Percentiles rank a stretch among this genome's conserved stretches.
These are phyloP conservation scores for Morone saxatilis DNA, from an alignment of 2,113 vertebrate genomes.

Conservation along the genomic window DNA sequence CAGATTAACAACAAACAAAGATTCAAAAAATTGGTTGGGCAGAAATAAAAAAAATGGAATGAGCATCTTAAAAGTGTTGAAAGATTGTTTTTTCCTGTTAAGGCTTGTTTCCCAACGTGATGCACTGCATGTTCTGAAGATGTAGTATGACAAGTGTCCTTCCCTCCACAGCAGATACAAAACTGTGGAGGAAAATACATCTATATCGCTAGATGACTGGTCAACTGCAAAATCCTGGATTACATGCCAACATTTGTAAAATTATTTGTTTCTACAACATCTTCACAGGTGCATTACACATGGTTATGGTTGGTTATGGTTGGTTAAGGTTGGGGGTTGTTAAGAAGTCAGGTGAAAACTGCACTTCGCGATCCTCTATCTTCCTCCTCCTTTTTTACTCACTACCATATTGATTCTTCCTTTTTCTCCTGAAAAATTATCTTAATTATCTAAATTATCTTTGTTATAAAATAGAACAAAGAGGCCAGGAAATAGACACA, in stretches of 20 bases:
- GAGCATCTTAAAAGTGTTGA: not conserved
- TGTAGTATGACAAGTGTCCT: not conserved
- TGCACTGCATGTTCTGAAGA: not conserved
- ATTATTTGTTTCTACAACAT: not conserved
- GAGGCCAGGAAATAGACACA: too few species aligned
- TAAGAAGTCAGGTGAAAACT: not conserved
- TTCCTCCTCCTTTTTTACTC: not conserved
- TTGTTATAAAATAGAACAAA: too few species aligned
- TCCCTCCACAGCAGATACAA: not conserved
- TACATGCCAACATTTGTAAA: not conserved
- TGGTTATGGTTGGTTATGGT: too few species aligned
- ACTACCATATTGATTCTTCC: too few species aligned
- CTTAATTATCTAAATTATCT: not conserved
- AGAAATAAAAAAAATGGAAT: not conserved
- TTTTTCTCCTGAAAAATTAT: too few species aligned
- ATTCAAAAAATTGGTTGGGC: not conserved
- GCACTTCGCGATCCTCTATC: not conserved
- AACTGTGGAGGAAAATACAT: not conserved
- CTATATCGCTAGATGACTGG: not conserved
- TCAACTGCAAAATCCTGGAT: not conserved
- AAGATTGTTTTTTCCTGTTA: not conserved
- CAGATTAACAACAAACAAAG: constrained; percentile 18
- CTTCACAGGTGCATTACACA: not conserved
- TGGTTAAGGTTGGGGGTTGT: not conserved
- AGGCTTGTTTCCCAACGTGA: constrained; percentile 10